These are phyloP conservation scores for Stomatorhinus ivindoensis DNA, from an alignment of 2,113 vertebrate species.

Conservation along the genomic window DNA sequence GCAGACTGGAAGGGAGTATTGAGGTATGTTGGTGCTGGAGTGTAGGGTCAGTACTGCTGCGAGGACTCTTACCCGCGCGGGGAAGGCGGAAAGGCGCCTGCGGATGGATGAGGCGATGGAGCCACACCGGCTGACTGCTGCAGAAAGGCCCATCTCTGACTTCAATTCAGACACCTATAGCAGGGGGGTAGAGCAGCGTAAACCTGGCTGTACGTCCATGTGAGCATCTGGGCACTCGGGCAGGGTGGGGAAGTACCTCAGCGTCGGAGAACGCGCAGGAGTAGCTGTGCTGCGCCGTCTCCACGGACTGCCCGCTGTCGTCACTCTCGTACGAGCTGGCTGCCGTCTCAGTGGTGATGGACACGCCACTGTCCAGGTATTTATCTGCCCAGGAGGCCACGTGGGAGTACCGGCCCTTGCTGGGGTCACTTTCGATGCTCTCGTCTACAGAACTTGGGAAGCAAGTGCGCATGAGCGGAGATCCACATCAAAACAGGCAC, in stretches of 20 bases:
- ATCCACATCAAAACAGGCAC: not conserved
- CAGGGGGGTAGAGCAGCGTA: not conserved
- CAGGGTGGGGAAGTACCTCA: conserved; percentile 44
- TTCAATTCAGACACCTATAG: conserved; percentile 51
- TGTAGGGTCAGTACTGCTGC: not conserved
- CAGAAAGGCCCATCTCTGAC: conserved; percentile 44
- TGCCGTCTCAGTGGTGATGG: conserved; percentile 42
- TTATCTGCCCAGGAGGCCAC: conserved; percentile 61
- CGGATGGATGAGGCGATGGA: conserved; percentile 56
- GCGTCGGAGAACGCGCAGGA: conserved; percentile 54
- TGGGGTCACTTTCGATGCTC: conserved; percentile 25
- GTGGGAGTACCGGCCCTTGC: conserved; percentile 34
- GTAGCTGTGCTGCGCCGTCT: conserved; percentile 53
- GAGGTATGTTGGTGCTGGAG: not conserved
- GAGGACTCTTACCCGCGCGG: conserved; percentile 42
- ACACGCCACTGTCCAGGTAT: conserved; percentile 65
- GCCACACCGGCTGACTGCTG: conserved; percentile 42
- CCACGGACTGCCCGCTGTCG: conserved; percentile 41
- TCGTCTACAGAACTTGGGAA: conserved; percentile 37
- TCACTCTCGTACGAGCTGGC: conserved; percentile 51
- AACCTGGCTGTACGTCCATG: too few relatives aligned
- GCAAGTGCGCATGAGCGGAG: not conserved
- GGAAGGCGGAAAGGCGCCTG: conserved; percentile 58
- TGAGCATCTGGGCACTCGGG: not conserved
- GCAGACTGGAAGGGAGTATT: not conserved